phyloP scores from a whole-genome alignment of 2,113 vertebrate species.

The Lophochroa leadbeateri region DNA sequence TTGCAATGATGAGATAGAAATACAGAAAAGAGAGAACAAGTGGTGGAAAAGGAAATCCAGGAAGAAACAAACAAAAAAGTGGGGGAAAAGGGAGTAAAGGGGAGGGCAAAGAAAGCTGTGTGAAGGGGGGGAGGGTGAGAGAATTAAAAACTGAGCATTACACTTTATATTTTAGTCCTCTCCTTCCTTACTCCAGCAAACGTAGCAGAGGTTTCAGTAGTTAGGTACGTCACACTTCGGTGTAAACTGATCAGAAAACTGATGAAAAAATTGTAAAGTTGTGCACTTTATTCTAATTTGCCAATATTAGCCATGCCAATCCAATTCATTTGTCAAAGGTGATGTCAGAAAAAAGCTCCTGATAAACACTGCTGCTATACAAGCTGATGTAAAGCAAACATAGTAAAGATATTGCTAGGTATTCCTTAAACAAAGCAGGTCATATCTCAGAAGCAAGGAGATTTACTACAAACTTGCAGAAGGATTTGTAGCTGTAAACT shows the following conservation, averaged over 20 bases:
- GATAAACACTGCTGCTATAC: background rate
- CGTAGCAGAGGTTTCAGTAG: background rate
- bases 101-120: background rate
- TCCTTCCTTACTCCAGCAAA: background rate
- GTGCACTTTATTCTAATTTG: background rate
- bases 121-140: background rate
- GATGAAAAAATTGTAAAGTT: background rate
- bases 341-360: background rate
- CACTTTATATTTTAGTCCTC: background rate
- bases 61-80: background rate
- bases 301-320: background rate
- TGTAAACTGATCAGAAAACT: background rate
- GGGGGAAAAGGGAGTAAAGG: fast-evolving
- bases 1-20: background rate
- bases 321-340: background rate
- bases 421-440: background rate
- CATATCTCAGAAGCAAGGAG: background rate
- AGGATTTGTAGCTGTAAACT: constrained; percentile 29
- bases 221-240: background rate
- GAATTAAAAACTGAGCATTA: background rate
- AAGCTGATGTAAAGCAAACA: background rate
- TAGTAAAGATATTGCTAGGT: background rate
- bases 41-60: background rate
- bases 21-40: background rate
- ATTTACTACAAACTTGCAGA: background rate